Evolutionary conservation across 2,888 invertebrate species (phyloP).

Genomic region (Platycheirus albimanus): DNA sequence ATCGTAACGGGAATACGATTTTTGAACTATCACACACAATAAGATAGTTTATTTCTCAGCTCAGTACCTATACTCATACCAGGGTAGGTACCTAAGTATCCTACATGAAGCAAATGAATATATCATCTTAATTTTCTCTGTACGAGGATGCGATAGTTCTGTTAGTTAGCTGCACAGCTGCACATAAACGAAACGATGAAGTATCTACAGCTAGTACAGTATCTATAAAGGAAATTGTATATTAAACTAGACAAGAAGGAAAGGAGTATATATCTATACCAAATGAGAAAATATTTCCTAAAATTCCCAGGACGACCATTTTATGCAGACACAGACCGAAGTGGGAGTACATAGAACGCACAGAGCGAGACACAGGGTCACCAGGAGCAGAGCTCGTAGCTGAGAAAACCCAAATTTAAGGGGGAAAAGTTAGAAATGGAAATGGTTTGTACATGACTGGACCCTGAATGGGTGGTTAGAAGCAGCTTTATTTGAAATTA

Average conservation of each 20-base stretch:
- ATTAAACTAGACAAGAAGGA: slow-evolving; percentile 37
- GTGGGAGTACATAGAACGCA: slow-evolving; percentile 17
- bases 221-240: slow-evolving; percentile 1
- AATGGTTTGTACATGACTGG: slow-evolving; percentile 59
- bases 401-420: neutral
- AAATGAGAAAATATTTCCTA: slow-evolving; percentile 71
- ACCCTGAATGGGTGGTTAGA: slow-evolving; percentile 39
- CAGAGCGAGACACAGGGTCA: slow-evolving; percentile 53
- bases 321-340: slow-evolving; percentile 12
- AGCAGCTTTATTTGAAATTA: slow-evolving; percentile 60
- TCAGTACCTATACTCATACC: too few relatives aligned
- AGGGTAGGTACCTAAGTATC: too few relatives aligned
- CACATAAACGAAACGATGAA: slow-evolving; percentile 26
- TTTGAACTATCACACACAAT: slow-evolving; percentile 56
- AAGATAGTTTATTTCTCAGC: neutral
- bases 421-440: slow-evolving; percentile 22
- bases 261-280: neutral
- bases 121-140: slow-evolving; percentile 29
- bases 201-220: slow-evolving; percentile 25
- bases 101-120: slow-evolving; percentile 6
- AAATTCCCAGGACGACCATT: slow-evolving; percentile 61
- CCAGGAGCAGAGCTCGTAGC: too few relatives aligned
- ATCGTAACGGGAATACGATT: slow-evolving; percentile 66
- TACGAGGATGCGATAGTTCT: slow-evolving; percentile 31
- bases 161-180: slow-evolving; percentile 22